phyloP scores from a whole-genome alignment of 2,113 vertebrate genomes.

The Mobula birostris region DNA sequence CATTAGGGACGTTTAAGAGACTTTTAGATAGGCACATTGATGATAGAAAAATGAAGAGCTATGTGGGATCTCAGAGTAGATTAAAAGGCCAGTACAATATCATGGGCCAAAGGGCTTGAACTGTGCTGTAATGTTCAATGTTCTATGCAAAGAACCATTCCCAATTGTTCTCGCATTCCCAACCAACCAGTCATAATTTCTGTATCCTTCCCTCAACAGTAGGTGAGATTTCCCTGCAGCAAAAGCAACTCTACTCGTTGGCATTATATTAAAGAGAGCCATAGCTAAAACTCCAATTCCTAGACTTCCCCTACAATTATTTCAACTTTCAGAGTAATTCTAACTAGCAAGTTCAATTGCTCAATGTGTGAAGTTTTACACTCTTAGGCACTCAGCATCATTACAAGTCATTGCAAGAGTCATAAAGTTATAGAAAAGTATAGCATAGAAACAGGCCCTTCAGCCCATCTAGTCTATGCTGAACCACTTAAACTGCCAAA shows the following conservation, averaged over 20 bases:
- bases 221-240: background rate
- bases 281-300: background rate
- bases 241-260: background rate
- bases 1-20: too few species aligned
- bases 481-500: too few species aligned
- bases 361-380: background rate
- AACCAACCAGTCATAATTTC: background rate
- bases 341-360: background rate
- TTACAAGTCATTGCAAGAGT: background rate
- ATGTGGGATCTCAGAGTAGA: too few species aligned
- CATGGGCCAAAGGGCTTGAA: too few species aligned
- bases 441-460: too few species aligned
- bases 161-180: background rate
- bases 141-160: background rate
- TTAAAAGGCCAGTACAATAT: too few species aligned
- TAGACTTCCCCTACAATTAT: background rate
- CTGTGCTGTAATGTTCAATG: too few species aligned
- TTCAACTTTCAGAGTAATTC: background rate
- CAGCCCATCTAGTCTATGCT: too few species aligned
- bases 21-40: too few species aligned
- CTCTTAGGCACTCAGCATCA: background rate
- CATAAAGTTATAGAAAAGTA: too few species aligned
- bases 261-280: background rate
- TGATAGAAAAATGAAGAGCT: too few species aligned
- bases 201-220: background rate